Evolutionary conservation across 2,113 vertebrate species (phyloP).

Genomic region (Campylomormyrus tamandua): DNA sequence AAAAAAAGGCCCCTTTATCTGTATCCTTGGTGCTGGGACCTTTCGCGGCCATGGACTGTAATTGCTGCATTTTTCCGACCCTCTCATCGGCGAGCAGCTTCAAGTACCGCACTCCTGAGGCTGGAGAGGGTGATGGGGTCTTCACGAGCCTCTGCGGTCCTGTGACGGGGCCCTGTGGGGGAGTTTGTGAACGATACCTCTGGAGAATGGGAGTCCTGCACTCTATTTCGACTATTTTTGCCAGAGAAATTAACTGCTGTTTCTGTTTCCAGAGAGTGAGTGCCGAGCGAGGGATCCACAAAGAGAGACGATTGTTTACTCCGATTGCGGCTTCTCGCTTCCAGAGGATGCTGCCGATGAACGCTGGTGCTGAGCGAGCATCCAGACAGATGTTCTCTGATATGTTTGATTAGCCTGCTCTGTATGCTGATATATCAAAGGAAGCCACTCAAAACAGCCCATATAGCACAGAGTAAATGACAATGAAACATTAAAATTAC

Average conservation of each 20-base stretch:
- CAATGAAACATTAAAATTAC: slow-evolving; percentile 7
- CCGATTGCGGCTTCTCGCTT: slow-evolving; percentile 22
- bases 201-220: background rate
- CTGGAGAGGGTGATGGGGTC: background rate
- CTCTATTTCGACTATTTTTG: background rate
- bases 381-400: slow-evolving; percentile 37
- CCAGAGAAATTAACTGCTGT: slow-evolving; percentile 27
- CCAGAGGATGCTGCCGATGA: background rate
- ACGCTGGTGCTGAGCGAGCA: background rate
- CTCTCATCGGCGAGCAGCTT: background rate
- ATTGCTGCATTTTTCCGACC: background rate
- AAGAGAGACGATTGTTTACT: slow-evolving; percentile 20
- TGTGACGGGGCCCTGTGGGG: background rate
- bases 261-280: slow-evolving; percentile 18
- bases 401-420: slow-evolving; percentile 41
- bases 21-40: background rate
- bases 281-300: background rate
- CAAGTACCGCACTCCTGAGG: background rate
- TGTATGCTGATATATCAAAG: slow-evolving; percentile 37
- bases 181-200: background rate
- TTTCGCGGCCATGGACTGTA: background rate
- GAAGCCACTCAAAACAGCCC: slow-evolving; percentile 30
- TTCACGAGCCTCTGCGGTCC: background rate
- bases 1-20: background rate
- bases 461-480: background rate